Base-by-base conservation (phyloP, 2,113 vertebrate genomes). In the Sporophila hypoxantha region DNA sequence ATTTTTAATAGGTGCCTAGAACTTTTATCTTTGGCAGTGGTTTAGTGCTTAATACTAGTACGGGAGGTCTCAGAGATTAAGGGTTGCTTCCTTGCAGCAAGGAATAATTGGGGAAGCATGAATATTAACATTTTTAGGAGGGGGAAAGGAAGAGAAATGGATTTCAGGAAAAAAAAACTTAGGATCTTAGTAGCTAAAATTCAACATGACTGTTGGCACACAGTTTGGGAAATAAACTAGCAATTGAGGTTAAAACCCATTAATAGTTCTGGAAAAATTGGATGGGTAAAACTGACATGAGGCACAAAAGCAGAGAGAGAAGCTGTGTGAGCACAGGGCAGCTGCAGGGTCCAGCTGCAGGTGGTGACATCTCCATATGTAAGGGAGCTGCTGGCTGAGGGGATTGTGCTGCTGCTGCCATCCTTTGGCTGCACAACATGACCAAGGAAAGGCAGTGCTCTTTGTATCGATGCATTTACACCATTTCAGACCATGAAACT, bases 291-390 rank as follows among this genome's bases (percentile, higher is more conserved):
- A 60, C 9, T 14, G 27, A 27, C 3, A 4, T 12, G 53, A 60
- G 36, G 26, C 1, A 2, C 20, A 2, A 4, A 32, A 50, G 52
- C 34, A 59, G 49, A 52, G 23, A 41, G 18, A 75, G 30, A 82
- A 60, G 13, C 10, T 50, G n/a, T 14, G 12, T 61, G 59, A 61
- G 30, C 27, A 12, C 13, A 29, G 55, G 19, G 37, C 34, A 75
- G 46, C 34, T 50, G 37, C 41, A n/a, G 52, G 17, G 30, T 17
- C 53, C 34, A 44, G 64, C 39, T 83, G 50, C 46, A 1, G 7
- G 14, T 8, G 13, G 14, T 50, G 26, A 39, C 3, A 22, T 52
- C 59, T 55, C 41, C 2, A 1, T 9, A 22, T 1, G 2, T 0
- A 0, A 36, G 18, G 20, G 13, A 49, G 14, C 8, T 37, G 26